Evolutionary conservation across 2,888 invertebrate species (phyloP), one percentile per base, ranked within the genome.

Genomic region (Eupsilia transversa): DNA sequence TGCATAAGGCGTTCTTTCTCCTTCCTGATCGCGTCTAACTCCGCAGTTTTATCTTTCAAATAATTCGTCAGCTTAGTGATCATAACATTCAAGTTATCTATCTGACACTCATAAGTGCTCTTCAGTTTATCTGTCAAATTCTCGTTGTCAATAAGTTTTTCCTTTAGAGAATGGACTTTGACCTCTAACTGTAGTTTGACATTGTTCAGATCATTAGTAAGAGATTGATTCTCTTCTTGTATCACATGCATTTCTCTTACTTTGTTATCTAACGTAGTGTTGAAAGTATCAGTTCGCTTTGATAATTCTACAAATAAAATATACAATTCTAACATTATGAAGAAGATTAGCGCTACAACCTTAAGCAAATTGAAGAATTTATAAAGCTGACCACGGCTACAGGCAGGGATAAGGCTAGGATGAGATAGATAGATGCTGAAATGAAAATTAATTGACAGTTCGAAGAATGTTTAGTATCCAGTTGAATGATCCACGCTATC

Each of bases 131-230:
- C 94, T 0, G 94, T 93, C 61, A 94, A 84, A 78, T 90, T 86
- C 79, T 93, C 94, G 72, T 93, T 94, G 54, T 94, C 93, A 52
- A 91, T 86, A 0, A 94, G 88, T 87, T 93, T 94, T 68, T 94
- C 94, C 72, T 93, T 92, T 7, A 94, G 79, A 1, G 94, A 94
- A 72, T 94, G 92, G 0, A 94, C 93, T 89, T 94, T 94, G 1
- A 91, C 74, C 64, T 94, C 94, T 23, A 94, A 82, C 78, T 94
- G 92, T 23, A 92, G 74, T 87, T 93, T 94, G 0, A 93, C 90
- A 49, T 92, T 89, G n/a, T 90, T 92, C 49, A 94, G 83, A 70
- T 93, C 91, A 59, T 89, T 89, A 30, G 87, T 88, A 10, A 94
- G 90, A 20, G 90, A 86, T 76, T 91, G 77, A 72, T 94, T 94